Conservation (phyloP, 2,797 vertebrate species). For the Falco concolor region DNA sequence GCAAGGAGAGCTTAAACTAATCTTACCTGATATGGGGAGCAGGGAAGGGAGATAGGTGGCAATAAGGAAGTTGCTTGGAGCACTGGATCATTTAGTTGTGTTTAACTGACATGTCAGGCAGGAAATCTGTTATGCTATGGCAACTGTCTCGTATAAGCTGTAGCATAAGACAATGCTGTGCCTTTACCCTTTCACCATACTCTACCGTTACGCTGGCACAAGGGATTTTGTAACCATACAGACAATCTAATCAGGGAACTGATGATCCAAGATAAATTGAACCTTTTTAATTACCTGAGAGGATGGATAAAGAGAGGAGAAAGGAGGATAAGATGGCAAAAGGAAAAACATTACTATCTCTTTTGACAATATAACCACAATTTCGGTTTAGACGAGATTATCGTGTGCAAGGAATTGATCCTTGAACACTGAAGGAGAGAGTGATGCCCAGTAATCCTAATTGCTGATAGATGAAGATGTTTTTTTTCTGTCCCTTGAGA, state of each 20-base stretch:
- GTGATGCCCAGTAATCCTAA: neutral
- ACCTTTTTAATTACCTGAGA: neutral
- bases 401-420: neutral
- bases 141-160: neutral
- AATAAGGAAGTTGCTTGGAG: neutral
- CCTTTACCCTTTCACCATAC: neutral
- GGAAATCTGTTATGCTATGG: neutral
- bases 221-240: neutral
- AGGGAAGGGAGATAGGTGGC: neutral
- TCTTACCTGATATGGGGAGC: rapidly evolving
- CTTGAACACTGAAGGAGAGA: neutral
- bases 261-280: neutral
- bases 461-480: neutral
- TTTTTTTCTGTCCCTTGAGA: neutral
- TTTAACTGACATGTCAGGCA: neutral
- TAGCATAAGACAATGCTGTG: rapidly evolving
- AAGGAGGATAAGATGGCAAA: neutral
- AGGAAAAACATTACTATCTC: neutral
- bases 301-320: neutral
- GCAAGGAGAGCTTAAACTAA: neutral
- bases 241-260: neutral
- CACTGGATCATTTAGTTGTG: neutral
- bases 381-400: neutral
- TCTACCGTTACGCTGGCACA: neutral
- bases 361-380: neutral